Conservation (phyloP, 2,888 invertebrate genomes). For the Parasteatoda lunata region DNA sequence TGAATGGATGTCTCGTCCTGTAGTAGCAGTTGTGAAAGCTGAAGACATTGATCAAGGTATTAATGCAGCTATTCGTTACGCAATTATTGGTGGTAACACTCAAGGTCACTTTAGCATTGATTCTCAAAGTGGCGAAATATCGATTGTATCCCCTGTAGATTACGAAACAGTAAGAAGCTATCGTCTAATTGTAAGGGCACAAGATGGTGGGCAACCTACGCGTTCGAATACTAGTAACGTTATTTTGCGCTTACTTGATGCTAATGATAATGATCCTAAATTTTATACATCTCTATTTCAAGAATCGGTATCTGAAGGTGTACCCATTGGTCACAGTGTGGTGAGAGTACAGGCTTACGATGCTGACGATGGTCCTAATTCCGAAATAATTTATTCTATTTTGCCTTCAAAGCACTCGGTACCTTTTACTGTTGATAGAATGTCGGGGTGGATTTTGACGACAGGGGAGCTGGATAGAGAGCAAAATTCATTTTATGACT, state of each 20-base stretch:
- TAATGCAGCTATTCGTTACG: conserved; percentile 94
- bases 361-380: conserved; percentile 92
- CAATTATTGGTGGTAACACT: conserved; percentile 91
- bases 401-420: conserved; percentile 76
- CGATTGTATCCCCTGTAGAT: conserved; percentile 88
- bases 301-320: conserved; percentile 93
- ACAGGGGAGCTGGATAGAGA: conserved; percentile 91
- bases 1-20: conserved; percentile 86
- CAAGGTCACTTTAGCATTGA: conserved; percentile 95
- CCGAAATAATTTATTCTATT: conserved; percentile 87
- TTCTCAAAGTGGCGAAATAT: conserved; percentile 84
- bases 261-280: conserved; percentile 88
- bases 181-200: conserved; percentile 91
- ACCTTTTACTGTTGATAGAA: conserved; percentile 88
- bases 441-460: conserved; percentile 93
- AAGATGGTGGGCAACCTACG: conserved; percentile 95
- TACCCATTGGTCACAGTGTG: conserved; percentile 89
- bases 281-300: conserved; percentile 94
- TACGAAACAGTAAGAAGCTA: conserved; percentile 90
- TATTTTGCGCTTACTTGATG: conserved; percentile 90
- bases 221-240: conserved; percentile 95
- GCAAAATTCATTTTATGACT: conserved; percentile 86
- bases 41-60: conserved; percentile 93
- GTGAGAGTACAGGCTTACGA: conserved; percentile 96
- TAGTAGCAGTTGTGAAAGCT: conserved; percentile 87